Evolutionary conservation across 2,797 vertebrate genomes (phyloP), one percentile per base, ranked within the genome.

Genomic region (Pachyuromys duprasi): DNA sequence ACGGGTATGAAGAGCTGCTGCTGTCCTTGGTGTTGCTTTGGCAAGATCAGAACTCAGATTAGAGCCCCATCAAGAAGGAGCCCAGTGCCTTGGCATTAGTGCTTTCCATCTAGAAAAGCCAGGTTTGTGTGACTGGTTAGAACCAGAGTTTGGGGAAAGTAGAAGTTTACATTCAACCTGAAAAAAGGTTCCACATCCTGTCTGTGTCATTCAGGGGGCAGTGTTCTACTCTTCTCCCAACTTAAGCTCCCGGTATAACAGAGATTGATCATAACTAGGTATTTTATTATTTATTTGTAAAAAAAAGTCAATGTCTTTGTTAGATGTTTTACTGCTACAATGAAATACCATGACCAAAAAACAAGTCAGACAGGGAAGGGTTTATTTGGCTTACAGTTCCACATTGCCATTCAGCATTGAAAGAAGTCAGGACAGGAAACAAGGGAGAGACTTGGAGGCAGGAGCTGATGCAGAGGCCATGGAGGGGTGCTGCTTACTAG

Each of bases 141-240:
- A 89, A 17, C 33, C 89, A 86, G 83, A 89, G 8, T 75, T 80
- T 49, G 65, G 26, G 31, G 15, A 60, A 94, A 89, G 67, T 63
- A 49, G 39, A 93, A 93, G 72, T 94, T 86, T 70, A 70, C 20
- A n/a, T 76, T 57, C 55, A 89, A 79, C 24, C 36, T 39, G 65
- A 89, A 60, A 8, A 24, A 36, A 1, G 86, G 33, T 63, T 67
- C 53, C 39, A 14, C 62, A 49, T 53, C 31, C 60, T 79, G 2
- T 67, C 33, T 18, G 45, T 78, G 0, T 26, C 33, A 57, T 33
- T 13, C 39, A 42, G 75, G 75, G 8, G 13, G 36, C 33, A 75
- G 22, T 53, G 11, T 17, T 63, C n/a, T 20, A 5, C 33, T 90
- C 26, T 4, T 78, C 65, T 86, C 22, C 18, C 28, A 33, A 57